Conservation (phyloP, 2,888 invertebrate genomes). For the Sipha maydis region DNA sequence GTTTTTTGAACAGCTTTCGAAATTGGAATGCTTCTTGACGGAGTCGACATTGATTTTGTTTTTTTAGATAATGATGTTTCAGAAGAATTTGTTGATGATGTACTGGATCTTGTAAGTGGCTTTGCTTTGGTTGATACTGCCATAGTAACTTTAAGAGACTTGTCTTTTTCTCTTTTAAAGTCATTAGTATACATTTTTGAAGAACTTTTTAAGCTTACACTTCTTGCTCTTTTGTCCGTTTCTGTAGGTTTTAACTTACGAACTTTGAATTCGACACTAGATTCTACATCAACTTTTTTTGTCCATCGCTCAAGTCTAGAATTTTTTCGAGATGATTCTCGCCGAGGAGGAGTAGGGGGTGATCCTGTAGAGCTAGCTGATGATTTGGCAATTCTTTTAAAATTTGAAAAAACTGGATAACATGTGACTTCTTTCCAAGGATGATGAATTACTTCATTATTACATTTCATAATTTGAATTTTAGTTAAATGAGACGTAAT, state of each 20-base stretch:
- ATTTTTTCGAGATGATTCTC: slow-evolving; percentile 80
- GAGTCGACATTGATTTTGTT: slow-evolving; percentile 46
- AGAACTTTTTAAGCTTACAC: slow-evolving; percentile 65
- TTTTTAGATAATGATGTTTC: slow-evolving; percentile 51
- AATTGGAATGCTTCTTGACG: slow-evolving; percentile 59
- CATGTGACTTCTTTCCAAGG: slow-evolving; percentile 70
- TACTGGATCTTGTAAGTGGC: slow-evolving; percentile 66
- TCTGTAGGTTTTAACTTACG: slow-evolving; percentile 68
- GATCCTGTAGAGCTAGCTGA: slow-evolving; percentile 66
- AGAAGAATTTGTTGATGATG: slow-evolving; percentile 62
- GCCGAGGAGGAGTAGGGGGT: slow-evolving; percentile 80
- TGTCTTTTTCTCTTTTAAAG: slow-evolving; percentile 66
- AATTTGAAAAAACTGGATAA: slow-evolving; percentile 72
- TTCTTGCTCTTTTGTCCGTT: slow-evolving; percentile 46
- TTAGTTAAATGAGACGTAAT: slow-evolving; percentile 83
- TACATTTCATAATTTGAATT: slow-evolving; percentile 79
- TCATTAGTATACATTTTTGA: slow-evolving; percentile 67
- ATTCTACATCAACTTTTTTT: slow-evolving; percentile 25
- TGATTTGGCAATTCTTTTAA: slow-evolving; percentile 71
- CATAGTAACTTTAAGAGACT: slow-evolving; percentile 69
- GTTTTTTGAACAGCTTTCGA: slow-evolving; percentile 38
- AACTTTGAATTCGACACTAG: slow-evolving; percentile 64
- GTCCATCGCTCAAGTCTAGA: slow-evolving; percentile 75
- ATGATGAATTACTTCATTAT: slow-evolving; percentile 63
- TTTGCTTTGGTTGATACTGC: slow-evolving; percentile 68